phyloP scores from a whole-genome alignment of 2,113 vertebrate species.

The Hoplias malabaricus region DNA sequence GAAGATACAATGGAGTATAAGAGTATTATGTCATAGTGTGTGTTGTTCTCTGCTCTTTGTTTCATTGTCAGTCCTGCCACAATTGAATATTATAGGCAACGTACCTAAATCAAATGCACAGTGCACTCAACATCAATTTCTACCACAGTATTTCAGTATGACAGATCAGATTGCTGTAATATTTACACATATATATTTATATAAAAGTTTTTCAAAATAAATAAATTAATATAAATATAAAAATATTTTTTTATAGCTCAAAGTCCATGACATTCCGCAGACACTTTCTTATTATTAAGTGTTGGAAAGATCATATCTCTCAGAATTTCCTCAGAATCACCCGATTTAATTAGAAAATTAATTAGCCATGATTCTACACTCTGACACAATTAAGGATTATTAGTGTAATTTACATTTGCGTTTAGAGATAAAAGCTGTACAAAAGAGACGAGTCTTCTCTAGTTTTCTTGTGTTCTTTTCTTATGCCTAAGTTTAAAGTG shows the following conservation, averaged over 20 bases:
- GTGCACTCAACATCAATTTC: too few relatives aligned
- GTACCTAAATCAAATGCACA: too few relatives aligned
- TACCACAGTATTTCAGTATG: too few relatives aligned
- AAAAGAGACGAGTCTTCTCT: not conserved
- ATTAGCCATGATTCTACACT: conserved; percentile 9
- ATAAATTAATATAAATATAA: not conserved
- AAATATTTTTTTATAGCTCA: not conserved
- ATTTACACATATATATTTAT: too few relatives aligned
- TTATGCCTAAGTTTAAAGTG: not conserved
- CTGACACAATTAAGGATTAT: not conserved
- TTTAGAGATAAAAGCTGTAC: not conserved
- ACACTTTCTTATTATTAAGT: not conserved
- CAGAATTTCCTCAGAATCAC: not conserved
- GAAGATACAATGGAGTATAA: too few relatives aligned
- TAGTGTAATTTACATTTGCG: not conserved
- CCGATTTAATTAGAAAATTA: not conserved
- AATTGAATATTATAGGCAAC: too few relatives aligned
- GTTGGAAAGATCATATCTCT: not conserved
- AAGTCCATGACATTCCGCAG: not conserved
- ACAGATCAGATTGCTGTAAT: too few relatives aligned
- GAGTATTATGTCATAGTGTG: too few relatives aligned
- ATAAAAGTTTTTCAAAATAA: not conserved
- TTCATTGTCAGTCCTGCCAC: too few relatives aligned
- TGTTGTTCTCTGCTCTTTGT: too few relatives aligned
- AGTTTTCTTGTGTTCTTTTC: not conserved